Evolutionary conservation across 2,797 vertebrate species (phyloP).

Genomic region (Eremophila alpestris): DNA sequence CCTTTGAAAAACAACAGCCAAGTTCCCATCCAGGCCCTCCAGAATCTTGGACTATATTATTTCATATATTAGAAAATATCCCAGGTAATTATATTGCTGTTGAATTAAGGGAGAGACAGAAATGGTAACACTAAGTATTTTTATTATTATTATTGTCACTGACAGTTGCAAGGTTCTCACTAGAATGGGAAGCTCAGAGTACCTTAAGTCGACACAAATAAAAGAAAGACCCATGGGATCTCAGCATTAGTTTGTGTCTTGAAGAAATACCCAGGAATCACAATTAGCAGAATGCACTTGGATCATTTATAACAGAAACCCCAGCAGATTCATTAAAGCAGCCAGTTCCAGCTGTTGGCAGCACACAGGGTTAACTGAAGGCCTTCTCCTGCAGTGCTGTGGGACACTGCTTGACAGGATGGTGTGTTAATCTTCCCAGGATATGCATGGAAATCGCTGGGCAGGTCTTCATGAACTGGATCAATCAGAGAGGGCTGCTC

Average conservation of each 20-base stretch:
- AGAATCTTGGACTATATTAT: not conserved
- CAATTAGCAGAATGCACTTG: not conserved
- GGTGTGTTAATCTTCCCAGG: not conserved
- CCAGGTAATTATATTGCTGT: not conserved
- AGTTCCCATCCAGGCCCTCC: not conserved
- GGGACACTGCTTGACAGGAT: not conserved
- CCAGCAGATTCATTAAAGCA: not conserved
- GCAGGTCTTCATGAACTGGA: not conserved
- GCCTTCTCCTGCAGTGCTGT: not conserved
- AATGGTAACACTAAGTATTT: not conserved
- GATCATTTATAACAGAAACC: constrained; percentile 17
- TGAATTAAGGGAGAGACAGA: not conserved
- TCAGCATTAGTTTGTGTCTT: not conserved
- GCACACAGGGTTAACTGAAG: not conserved
- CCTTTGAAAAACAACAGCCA: not conserved
- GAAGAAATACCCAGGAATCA: constrained; percentile 17
- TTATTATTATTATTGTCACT: not conserved
- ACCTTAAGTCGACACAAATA: not conserved
- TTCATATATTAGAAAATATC: not conserved
- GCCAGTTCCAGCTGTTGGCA: not conserved
- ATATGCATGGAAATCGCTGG: not conserved
- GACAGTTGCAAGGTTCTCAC: not conserved
- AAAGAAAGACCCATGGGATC: not conserved
- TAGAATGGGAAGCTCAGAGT: not conserved
- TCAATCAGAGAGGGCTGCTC: constrained; percentile 22